These are phyloP conservation scores for Chloropsis cyanopogon DNA, from an alignment of 2,113 vertebrate species.

Conservation along the genomic window DNA sequence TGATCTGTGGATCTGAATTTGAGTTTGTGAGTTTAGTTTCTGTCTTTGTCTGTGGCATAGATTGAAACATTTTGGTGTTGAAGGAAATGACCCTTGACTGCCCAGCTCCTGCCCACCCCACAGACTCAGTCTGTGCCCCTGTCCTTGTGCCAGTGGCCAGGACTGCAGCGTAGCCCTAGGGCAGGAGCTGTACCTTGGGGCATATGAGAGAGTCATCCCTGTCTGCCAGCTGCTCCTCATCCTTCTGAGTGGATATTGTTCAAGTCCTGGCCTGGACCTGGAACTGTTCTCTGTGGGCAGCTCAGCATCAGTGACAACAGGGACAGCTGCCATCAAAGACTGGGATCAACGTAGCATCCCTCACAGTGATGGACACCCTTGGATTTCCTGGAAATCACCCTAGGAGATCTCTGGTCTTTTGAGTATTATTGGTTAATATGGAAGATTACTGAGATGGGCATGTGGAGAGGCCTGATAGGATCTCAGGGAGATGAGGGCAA, in stretches of 20 bases:
- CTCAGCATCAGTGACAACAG: not conserved
- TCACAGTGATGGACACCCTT: not conserved
- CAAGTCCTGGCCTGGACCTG: not conserved
- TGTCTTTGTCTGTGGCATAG: not conserved
- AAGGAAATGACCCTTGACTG: not conserved
- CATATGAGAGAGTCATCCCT: not conserved
- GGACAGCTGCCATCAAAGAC: not conserved
- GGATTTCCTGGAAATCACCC: not conserved
- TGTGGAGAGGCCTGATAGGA: not conserved
- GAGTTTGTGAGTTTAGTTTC: not conserved
- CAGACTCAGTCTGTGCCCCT: not conserved
- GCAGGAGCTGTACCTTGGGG: not conserved
- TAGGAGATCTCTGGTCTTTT: not conserved
- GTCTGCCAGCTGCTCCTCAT: not conserved
- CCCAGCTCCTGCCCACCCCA: not conserved
- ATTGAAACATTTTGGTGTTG: not conserved
- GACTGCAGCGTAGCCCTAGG: not conserved
- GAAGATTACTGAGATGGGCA: not conserved
- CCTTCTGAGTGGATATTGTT: not conserved
- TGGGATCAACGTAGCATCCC: not conserved
- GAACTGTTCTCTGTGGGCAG: not conserved
- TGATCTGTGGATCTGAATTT: not conserved
- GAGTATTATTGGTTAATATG: not conserved
- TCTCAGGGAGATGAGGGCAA: not conserved
- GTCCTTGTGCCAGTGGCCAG: not conserved